phyloP scores from a whole-genome alignment of 1,140 invertebrate genomes.

The Pogonomyrmex californicus region DNA sequence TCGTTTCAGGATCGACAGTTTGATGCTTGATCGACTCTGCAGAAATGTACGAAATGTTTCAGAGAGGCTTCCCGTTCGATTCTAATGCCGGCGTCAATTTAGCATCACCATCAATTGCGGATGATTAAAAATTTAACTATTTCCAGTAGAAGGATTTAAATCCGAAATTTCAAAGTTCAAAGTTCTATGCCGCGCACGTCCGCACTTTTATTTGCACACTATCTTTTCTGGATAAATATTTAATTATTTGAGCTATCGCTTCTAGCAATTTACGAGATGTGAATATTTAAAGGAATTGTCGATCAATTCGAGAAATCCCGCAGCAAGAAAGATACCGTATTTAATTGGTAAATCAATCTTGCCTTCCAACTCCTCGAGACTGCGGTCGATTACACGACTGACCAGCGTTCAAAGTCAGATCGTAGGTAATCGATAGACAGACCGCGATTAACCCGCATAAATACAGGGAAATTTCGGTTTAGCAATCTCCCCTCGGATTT shows the following conservation, averaged over 20 bases:
- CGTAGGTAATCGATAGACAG: neutral
- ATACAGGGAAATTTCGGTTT: constrained; percentile 30
- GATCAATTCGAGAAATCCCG: neutral
- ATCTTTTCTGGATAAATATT: neutral
- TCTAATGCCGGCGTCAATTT: neutral
- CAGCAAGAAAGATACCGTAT: neutral
- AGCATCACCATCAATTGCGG: neutral
- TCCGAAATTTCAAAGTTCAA: neutral
- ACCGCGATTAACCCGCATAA: constrained; percentile 19
- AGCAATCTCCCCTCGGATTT: neutral
- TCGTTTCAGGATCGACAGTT: constrained; percentile 9
- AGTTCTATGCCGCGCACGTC: neutral
- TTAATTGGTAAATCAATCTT: neutral
- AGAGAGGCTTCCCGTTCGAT: constrained; percentile 4
- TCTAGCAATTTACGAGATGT: neutral
- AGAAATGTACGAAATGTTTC: constrained; percentile 36
- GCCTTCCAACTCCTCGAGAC: neutral
- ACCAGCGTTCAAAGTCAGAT: constrained; percentile 2
- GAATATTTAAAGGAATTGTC: neutral
- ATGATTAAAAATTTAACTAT: neutral
- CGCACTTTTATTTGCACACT: neutral
- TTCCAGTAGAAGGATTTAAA: neutral
- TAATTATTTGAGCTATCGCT: neutral
- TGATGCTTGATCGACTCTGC: neutral
- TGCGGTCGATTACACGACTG: constrained; percentile 1